A percentile compares a stretch with the other conserved stretches of the same genome.
Evolutionary conservation across 2,797 vertebrate species (phyloP).

Genomic region (Lycodopsis pacificus): DNA sequence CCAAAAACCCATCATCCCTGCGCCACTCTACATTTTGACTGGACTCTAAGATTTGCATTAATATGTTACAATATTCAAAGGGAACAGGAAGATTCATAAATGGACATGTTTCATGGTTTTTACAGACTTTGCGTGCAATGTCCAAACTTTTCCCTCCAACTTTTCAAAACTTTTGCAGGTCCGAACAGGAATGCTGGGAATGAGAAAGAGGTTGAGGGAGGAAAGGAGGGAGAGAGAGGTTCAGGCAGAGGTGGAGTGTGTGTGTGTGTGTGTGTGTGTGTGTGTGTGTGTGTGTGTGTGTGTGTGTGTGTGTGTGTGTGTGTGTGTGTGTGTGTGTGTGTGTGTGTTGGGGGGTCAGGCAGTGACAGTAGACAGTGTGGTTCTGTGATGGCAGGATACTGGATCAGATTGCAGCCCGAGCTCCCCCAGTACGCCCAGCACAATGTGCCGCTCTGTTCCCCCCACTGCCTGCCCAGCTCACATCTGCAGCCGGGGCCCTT

Average conservation of each 20-base stretch:
- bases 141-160: background rate
- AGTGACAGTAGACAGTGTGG: slow-evolving; percentile 71
- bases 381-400: slow-evolving; percentile 72
- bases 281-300: slow-evolving; percentile 27
- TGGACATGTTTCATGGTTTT: too few species aligned
- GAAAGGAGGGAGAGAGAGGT: slow-evolving; percentile 26
- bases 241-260: slow-evolving; percentile 36
- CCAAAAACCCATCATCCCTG: too few species aligned
- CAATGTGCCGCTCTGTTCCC: slow-evolving; percentile 82
- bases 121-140: background rate
- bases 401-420: slow-evolving; percentile 78
- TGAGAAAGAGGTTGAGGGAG: slow-evolving; percentile 23
- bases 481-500: slow-evolving; percentile 75
- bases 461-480: slow-evolving; percentile 47
- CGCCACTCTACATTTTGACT: too few species aligned
- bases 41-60: too few species aligned
- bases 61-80: too few species aligned
- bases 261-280: slow-evolving; percentile 27
- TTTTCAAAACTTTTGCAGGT: slow-evolving; percentile 29
- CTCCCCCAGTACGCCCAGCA: slow-evolving; percentile 67
- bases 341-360: slow-evolving; percentile 38
- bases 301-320: slow-evolving; percentile 31
- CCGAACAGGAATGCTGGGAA: slow-evolving; percentile 49
- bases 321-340: slow-evolving; percentile 38
- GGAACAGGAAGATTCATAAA: too few species aligned